A percentile compares a stretch with the other conserved stretches of the same genome.
These are phyloP conservation scores for Pseudanteris insignis DNA, from an alignment of 2,888 invertebrate species.

Conservation along the genomic window DNA sequence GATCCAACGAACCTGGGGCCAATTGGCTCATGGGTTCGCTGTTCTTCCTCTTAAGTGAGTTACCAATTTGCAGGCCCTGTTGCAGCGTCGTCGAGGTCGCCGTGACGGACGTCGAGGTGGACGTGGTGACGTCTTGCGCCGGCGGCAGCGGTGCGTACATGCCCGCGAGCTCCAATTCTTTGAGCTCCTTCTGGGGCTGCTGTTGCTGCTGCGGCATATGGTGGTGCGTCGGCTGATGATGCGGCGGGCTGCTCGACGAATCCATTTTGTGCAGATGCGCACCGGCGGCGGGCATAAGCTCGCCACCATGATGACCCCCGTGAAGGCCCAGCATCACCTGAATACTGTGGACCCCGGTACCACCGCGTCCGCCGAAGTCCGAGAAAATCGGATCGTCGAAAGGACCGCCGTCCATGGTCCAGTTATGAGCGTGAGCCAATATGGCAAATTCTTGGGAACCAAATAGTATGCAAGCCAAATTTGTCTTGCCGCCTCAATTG, in stretches of 20 bases:
- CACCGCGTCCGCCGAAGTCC: constrained; percentile 75
- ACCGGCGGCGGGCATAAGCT: constrained; percentile 58
- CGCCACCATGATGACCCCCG: constrained; percentile 64
- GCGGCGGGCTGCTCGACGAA: constrained; percentile 67
- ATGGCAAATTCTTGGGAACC: too few relatives aligned
- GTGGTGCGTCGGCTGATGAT: constrained; percentile 60
- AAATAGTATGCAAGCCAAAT: too few relatives aligned
- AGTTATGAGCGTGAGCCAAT: constrained; percentile 7
- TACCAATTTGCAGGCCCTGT: constrained; percentile 59
- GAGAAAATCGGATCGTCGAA: constrained; percentile 84
- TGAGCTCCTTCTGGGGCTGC: constrained; percentile 65
- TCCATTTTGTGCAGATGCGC: constrained; percentile 66
- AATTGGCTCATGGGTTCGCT: constrained; percentile 60
- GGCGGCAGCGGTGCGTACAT: constrained; percentile 62
- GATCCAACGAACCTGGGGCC: constrained; percentile 55
- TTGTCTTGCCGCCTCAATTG: too few relatives aligned
- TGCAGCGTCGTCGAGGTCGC: constrained; percentile 65
- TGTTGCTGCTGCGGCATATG: constrained; percentile 65
- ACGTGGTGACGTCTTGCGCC: constrained; percentile 67
- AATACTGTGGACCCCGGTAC: constrained; percentile 70
- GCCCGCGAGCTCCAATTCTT: constrained; percentile 61
- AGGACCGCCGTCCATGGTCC: constrained; percentile 74
- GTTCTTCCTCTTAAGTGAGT: constrained; percentile 59
- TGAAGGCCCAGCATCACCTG: constrained; percentile 76
- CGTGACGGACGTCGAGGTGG: constrained; percentile 61